These are phyloP conservation scores for Petrocephalus zakoni DNA, from an alignment of 2,113 vertebrate genomes.

Conservation along the genomic window DNA sequence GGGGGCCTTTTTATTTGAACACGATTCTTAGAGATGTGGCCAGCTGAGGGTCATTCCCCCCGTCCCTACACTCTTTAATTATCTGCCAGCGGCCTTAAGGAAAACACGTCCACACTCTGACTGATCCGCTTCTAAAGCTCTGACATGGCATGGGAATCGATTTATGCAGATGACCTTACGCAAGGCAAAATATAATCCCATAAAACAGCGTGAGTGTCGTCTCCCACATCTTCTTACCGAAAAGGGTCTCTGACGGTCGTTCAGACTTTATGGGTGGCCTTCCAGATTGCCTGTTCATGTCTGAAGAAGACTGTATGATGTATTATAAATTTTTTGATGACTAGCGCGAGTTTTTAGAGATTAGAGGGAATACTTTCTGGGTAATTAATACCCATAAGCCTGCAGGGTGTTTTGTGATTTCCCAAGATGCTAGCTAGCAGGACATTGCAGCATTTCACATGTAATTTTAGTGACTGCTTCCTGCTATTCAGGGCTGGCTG, in stretches of 20 bases:
- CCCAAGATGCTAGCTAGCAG: background rate
- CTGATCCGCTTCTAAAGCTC: background rate
- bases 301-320: background rate
- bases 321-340: background rate
- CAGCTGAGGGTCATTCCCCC: slow-evolving; percentile 4
- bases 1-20: background rate
- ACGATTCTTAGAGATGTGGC: background rate
- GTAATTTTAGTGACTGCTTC: background rate
- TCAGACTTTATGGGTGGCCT: background rate
- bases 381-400: background rate
- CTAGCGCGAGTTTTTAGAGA: background rate
- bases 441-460: background rate
- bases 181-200: background rate
- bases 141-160: background rate
- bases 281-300: background rate
- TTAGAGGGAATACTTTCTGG: background rate
- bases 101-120: background rate
- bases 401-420: background rate
- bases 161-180: slow-evolving; percentile 8
- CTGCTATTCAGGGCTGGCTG: background rate
- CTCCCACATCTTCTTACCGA: background rate
- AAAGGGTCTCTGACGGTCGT: background rate
- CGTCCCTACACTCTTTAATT: background rate
- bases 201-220: background rate
- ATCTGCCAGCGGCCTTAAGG: background rate